Conservation (phyloP, 35 echinoderm and acorn worm genomes). For the Stichopus chloronotus region DNA sequence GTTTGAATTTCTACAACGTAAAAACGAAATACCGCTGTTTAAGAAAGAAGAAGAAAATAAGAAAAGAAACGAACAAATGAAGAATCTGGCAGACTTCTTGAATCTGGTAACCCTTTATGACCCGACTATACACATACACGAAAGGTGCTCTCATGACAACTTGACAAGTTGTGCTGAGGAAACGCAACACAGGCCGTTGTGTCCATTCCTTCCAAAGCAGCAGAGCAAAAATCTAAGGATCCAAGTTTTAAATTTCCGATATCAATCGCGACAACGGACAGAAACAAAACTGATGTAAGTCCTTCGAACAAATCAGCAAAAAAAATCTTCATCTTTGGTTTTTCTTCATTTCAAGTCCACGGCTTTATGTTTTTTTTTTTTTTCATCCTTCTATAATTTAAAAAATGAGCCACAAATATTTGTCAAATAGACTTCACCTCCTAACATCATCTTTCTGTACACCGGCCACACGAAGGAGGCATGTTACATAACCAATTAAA, state of each 20-base stretch:
- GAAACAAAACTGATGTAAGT: neutral
- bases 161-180: neutral
- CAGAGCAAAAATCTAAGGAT: neutral
- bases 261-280: neutral
- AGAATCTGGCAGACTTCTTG: neutral
- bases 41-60: neutral
- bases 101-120: constrained; percentile 10
- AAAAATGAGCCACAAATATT: too few species aligned
- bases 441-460: too few species aligned
- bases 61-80: neutral
- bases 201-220: neutral
- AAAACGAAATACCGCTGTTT: neutral
- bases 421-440: too few species aligned
- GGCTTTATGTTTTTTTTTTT: too few species aligned
- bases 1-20: neutral
- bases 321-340: too few species aligned
- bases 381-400: too few species aligned
- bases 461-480: too few species aligned
- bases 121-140: neutral
- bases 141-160: neutral
- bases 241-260: neutral
- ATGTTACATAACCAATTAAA: too few species aligned
- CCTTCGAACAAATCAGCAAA: neutral
- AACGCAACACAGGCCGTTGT: neutral
- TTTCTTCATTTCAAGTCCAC: too few species aligned